Evolutionary conservation across 2,113 vertebrate genomes (phyloP).

Genomic region (Channa maculata): DNA sequence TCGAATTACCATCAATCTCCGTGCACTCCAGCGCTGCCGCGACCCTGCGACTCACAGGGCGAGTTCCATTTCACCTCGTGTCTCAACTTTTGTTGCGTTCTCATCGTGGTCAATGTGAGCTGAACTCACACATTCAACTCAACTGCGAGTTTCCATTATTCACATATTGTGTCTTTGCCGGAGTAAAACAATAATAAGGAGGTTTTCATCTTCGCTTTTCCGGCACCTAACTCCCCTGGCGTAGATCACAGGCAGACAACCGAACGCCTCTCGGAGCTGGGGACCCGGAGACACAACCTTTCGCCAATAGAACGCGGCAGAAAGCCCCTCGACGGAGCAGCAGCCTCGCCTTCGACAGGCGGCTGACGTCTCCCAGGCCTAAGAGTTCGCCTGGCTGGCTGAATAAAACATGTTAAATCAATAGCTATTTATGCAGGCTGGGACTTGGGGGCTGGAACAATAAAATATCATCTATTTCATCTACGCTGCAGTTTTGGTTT

Average conservation of each 20-base stretch:
- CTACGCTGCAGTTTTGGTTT: slow-evolving; percentile 72
- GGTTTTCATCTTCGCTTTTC: background rate
- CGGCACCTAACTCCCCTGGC: background rate
- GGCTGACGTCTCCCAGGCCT: slow-evolving; percentile 58
- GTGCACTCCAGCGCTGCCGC: no score
- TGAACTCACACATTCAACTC: no score
- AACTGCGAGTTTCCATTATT: no score
- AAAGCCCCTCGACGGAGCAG: slow-evolving; percentile 12
- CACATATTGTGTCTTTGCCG: background rate
- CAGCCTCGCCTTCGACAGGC: slow-evolving; percentile 21
- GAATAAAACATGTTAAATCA: slow-evolving; percentile 91
- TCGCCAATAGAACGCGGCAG: slow-evolving; percentile 23
- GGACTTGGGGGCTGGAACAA: slow-evolving; percentile 68
- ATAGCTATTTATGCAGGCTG: slow-evolving; percentile 87
- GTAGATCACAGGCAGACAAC: slow-evolving; percentile 9
- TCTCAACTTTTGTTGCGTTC: background rate
- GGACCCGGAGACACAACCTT: slow-evolving; percentile 30
- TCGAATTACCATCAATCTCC: no score
- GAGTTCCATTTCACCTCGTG: no score
- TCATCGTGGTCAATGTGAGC: background rate
- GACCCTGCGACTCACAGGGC: no score
- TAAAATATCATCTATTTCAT: slow-evolving; percentile 75
- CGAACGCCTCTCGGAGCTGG: slow-evolving; percentile 18
- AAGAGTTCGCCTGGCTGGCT: slow-evolving; percentile 81
- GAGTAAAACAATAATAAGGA: background rate